Percentiles rank a stretch among this genome's conserved stretches.
phyloP scores from a whole-genome alignment of 2,797 vertebrate species.

The Hypotaenidia philippensis region DNA sequence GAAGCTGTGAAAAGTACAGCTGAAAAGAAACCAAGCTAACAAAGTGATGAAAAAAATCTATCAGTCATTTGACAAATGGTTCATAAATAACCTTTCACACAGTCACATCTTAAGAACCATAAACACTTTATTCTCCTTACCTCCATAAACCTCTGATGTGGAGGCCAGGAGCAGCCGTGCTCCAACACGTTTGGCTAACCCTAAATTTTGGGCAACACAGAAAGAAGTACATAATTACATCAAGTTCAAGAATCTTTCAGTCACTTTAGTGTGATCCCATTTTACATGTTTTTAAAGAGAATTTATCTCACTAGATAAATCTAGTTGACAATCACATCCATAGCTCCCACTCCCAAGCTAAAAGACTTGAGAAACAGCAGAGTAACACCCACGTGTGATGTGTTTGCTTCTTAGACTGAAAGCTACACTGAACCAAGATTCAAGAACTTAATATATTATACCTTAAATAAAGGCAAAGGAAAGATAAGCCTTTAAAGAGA shows the following conservation, averaged over 20 bases:
- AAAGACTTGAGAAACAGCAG: neutral
- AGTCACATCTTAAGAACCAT: neutral
- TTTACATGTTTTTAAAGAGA: neutral
- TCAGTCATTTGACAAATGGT: neutral
- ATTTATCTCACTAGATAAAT: neutral
- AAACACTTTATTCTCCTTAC: slow-evolving; percentile 78
- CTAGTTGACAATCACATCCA: neutral
- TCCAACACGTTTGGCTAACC: slow-evolving; percentile 95
- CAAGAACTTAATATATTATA: neutral
- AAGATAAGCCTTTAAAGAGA: neutral
- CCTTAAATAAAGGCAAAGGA: neutral
- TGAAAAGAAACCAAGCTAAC: neutral
- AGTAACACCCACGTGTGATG: neutral
- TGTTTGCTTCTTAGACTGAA: neutral
- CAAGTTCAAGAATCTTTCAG: neutral
- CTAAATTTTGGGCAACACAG: slow-evolving; percentile 70
- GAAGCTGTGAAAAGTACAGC: neutral
- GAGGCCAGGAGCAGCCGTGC: slow-evolving; percentile 96
- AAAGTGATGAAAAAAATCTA: neutral
- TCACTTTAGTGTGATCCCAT: neutral
- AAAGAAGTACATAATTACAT: neutral
- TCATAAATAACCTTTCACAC: neutral
- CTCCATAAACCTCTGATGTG: slow-evolving; percentile 98
- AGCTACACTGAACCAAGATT: neutral
- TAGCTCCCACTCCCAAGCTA: neutral